Percentiles rank a stretch among this genome's conserved stretches.
Evolutionary conservation across 2,888 invertebrate genomes (phyloP).

Genomic region (Oligia latruncula): DNA sequence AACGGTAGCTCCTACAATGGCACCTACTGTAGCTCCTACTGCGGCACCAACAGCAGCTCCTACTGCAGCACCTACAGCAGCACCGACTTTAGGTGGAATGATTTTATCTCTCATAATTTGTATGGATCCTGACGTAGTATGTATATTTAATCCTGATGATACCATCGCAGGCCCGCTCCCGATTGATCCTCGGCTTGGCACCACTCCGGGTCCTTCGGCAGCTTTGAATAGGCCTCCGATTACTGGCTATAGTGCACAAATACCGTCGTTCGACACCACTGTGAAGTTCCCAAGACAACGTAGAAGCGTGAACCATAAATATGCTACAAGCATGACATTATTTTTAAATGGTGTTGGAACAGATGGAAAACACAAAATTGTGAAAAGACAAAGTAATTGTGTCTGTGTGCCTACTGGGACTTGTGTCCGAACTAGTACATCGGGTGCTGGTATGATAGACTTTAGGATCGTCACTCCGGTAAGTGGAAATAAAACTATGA

Average conservation of each 20-base stretch:
- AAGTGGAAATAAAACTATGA: slow-evolving; percentile 67
- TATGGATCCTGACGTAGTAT: slow-evolving; percentile 83
- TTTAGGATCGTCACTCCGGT: slow-evolving; percentile 91
- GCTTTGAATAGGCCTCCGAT: slow-evolving; percentile 78
- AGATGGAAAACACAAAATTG: slow-evolving; percentile 72
- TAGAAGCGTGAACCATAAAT: slow-evolving; percentile 68
- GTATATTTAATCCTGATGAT: slow-evolving; percentile 86
- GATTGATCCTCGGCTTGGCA: slow-evolving; percentile 87
- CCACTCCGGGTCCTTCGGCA: slow-evolving; percentile 80
- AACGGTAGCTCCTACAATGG: slow-evolving; percentile 29
- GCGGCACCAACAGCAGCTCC: slow-evolving; percentile 47
- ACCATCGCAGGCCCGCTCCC: slow-evolving; percentile 82
- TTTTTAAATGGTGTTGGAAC: slow-evolving; percentile 51
- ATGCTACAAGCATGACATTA: slow-evolving; percentile 58
- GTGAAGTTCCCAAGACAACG: slow-evolving; percentile 85
- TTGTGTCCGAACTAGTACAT: slow-evolving; percentile 75
- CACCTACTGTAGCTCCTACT: slow-evolving; percentile 49
- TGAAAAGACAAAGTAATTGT: slow-evolving; percentile 83
- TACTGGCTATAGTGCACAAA: slow-evolving; percentile 79
- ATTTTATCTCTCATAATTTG: slow-evolving; percentile 83
- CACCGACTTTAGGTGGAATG: slow-evolving; percentile 75
- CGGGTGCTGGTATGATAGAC: slow-evolving; percentile 91
- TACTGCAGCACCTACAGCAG: slow-evolving; percentile 58
- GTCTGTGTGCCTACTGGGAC: slow-evolving; percentile 82
- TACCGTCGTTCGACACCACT: slow-evolving; percentile 77